Evolutionary conservation across 2,888 invertebrate species (phyloP), one percentile per base, ranked within the genome.

Genomic region (Oscheius sp.): DNA sequence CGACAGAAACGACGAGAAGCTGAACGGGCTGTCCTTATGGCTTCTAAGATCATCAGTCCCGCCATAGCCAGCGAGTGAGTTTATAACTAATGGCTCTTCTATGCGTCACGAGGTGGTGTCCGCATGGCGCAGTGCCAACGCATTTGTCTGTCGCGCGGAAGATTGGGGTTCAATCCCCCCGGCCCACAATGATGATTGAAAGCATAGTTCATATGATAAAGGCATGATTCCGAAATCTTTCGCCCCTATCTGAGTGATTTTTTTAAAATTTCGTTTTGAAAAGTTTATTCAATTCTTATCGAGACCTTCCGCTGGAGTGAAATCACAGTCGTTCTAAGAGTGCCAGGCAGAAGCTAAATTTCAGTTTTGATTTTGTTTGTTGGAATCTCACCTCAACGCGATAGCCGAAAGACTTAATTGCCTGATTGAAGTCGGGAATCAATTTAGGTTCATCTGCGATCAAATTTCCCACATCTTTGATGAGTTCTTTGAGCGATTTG

Each of bases 1-100:
- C 90, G 83, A 17, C 39, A 55, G 0, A 74, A 91, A 78, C 91
- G 91, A 78, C 90, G 91, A 72, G 91, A 92, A 81, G 93, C 93
- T 0, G 94, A 94, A 84, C 91, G 91, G 82, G 92, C 91, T 75
- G 93, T 95, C 80, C 90, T 94, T 63, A 92, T 92, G 77, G 92
- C 93, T 20, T 93, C 94, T 8, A 93, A 93, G 88, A 89, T 95
- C n/a, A 93, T 95, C 81, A 92, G 94, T 0, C 92, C 93, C 2
- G 90, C 92, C 17, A 92, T 94, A 75, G 93, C 93, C 81, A 90
- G 82, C 3, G 77, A 82, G 82, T 82, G 33, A 65, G 71, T 63
- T 20, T 45, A 15, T n/a, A n/a, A n/a, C 42, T 20, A 3, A 8
- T 12, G 25, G 4, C 50, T 1, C 27, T 23, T 31, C 3, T 5